Evolutionary conservation across 2,888 invertebrate species (phyloP).

Genomic region (Papilio elwesi): DNA sequence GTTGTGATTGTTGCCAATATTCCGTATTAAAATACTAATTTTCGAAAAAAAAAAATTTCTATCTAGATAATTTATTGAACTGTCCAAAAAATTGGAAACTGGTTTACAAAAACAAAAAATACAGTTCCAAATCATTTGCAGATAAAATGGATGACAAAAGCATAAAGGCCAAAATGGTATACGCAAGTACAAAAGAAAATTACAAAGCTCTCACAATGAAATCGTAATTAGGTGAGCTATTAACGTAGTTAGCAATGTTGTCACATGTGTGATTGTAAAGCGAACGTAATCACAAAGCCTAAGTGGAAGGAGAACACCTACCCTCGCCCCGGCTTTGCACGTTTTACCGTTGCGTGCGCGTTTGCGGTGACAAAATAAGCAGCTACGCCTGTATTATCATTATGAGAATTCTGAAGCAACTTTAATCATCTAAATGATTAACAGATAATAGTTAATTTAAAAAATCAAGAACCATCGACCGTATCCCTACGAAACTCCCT

Average conservation of each 20-base stretch:
- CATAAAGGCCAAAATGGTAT: constrained; percentile 6
- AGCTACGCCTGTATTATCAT: not conserved
- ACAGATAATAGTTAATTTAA: not conserved
- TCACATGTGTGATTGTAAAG: constrained; percentile 15
- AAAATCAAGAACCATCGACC: too few relatives aligned
- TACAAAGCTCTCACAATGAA: constrained; percentile 19
- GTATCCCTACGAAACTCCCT: too few relatives aligned
- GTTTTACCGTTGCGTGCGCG: not conserved
- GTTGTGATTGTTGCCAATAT: not conserved
- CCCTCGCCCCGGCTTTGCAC: not conserved
- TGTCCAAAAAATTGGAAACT: too few relatives aligned
- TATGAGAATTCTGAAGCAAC: not conserved
- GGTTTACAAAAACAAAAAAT: too few relatives aligned
- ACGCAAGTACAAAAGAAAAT: constrained; percentile 17
- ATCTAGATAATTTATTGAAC: too few relatives aligned
- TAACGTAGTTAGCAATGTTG: constrained; percentile 3
- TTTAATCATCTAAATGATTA: not conserved
- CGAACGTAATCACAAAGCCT: constrained; percentile 17
- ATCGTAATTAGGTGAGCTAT: constrained; percentile 22
- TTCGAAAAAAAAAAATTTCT: too few relatives aligned
- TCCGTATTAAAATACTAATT: too few relatives aligned
- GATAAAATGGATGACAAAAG: constrained; percentile 1
- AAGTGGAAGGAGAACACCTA: constrained; percentile 2
- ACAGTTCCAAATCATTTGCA: not conserved
- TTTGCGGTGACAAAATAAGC: not conserved